Conservation (phyloP, 2,797 vertebrate species). For the Pelodytes ibericus region DNA sequence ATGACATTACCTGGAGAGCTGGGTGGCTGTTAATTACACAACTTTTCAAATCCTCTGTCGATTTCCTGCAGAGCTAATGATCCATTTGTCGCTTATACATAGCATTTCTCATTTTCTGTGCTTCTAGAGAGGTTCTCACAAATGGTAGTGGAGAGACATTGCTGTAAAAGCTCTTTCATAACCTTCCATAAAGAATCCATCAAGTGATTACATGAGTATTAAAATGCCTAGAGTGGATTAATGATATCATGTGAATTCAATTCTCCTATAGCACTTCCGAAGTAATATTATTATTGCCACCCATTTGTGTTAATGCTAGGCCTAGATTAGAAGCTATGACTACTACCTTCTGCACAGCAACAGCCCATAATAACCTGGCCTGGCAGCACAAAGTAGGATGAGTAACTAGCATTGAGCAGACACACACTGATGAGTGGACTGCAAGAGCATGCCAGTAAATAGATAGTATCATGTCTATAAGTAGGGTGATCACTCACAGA, state of each 20-base stretch:
- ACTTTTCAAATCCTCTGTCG: background rate
- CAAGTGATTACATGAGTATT: conserved; percentile 49
- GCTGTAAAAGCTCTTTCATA: conserved; percentile 43
- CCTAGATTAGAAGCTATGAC: conserved; percentile 42
- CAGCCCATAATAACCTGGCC: conserved; percentile 19
- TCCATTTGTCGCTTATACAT: conserved; percentile 11
- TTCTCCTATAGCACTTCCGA: conserved; percentile 31
- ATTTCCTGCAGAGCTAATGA: conserved; percentile 9
- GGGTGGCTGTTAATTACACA: background rate
- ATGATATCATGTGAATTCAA: conserved; percentile 44
- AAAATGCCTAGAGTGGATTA: conserved; percentile 48
- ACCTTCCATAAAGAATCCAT: conserved; percentile 45
- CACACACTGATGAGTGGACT: too few species aligned
- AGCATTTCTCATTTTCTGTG: conserved; percentile 18
- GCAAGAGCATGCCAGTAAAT: too few species aligned
- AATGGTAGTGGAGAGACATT: conserved; percentile 25
- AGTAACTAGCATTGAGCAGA: too few species aligned
- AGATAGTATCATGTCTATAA: too few species aligned
- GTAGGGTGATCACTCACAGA: too few species aligned
- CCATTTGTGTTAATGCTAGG: conserved; percentile 48
- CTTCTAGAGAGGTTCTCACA: conserved; percentile 16
- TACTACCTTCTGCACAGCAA: conserved; percentile 26
- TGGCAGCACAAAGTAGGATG: background rate
- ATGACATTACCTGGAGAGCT: background rate
- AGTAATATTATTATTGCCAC: conserved; percentile 44